A percentile compares a stretch with the other conserved stretches of the same genome.
phyloP scores from a whole-genome alignment of 1,140 invertebrate genomes.

The Zaprionus davidi region DNA sequence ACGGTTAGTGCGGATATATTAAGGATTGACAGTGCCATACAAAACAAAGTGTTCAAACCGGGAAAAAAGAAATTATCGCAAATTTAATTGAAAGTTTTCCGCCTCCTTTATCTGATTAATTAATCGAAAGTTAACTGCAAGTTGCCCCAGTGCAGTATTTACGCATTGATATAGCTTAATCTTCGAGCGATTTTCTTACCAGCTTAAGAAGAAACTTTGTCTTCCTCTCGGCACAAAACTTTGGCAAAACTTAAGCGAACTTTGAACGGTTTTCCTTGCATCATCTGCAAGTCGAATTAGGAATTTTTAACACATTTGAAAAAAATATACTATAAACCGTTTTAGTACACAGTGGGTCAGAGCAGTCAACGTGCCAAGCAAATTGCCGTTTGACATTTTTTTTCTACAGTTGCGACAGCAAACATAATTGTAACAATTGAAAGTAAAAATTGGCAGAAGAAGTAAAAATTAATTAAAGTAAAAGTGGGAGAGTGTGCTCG shows the following conservation, averaged over 20 bases:
- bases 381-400: background rate
- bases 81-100: constrained; percentile 10
- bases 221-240: background rate
- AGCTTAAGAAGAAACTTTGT: background rate
- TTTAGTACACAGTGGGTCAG: constrained; percentile 3
- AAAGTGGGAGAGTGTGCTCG: background rate
- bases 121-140: background rate
- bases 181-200: background rate
- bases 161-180: background rate
- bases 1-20: constrained; percentile 58
- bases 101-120: background rate
- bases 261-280: background rate
- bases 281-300: constrained; percentile 6
- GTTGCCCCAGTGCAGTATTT: background rate
- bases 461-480: constrained; percentile 14
- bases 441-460: constrained; percentile 14
- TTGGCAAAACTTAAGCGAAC: constrained; percentile 1
- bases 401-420: background rate
- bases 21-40: constrained; percentile 18
- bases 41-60: constrained; percentile 8
- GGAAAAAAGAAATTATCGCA: constrained; percentile 1
- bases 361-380: constrained; percentile 1
- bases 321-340: background rate
- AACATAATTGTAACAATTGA: background rate
- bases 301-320: background rate